Base-by-base conservation (phyloP, 1,140 invertebrate species). In the Leptoteleia sp. region DNA sequence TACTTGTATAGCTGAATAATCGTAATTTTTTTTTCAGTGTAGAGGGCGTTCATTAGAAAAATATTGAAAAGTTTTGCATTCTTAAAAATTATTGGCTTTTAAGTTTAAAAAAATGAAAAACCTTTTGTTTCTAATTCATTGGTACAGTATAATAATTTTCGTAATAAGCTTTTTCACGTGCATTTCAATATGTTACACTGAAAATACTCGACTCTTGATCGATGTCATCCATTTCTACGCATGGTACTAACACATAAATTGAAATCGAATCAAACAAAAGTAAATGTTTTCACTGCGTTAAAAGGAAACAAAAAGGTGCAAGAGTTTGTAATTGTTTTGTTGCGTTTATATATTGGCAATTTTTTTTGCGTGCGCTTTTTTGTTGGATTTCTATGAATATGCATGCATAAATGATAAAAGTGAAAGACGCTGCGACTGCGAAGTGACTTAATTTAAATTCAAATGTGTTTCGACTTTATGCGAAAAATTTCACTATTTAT, bases 401-500 rank as follows among this genome's bases (percentile, higher is more conserved):
- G 65, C 54, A 70, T 40, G 40, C 8, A 12, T 16, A 12, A 42
- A n/a, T n/a, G 22, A 25, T 25, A 6, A 25, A 6, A 25, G 48
- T 59, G 29, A 71, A 71, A 61, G 62, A 31, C 11, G 47, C 45
- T 48, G 22, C 19, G 16, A 22, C 62, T 31, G 52, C 29, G 35
- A 61, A 48, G 29, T 54, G 27, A 48, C 29, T 29, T 33, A 62
- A 62, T 64, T 73, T 73, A 73, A 73, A 65, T 73, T 75, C 61
- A 59, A 65, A 57, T 59, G 57, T 9, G 35, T 37, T 40, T 42
- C 43, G 19, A 19, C 22, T 15, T 55, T 17, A 54, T 16, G 25
- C 42, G 42, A 59, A 70, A 70, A 59, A 48, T 59, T 22, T n/a
- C 33, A n/a, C 1, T 40, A 12, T 55, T 61, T 37, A 47, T 43